Percentiles rank a stretch among this genome's conserved stretches.
These are phyloP conservation scores for Ophthalmolycus amberensis DNA, from an alignment of 2,113 vertebrate species.

Conservation along the genomic window DNA sequence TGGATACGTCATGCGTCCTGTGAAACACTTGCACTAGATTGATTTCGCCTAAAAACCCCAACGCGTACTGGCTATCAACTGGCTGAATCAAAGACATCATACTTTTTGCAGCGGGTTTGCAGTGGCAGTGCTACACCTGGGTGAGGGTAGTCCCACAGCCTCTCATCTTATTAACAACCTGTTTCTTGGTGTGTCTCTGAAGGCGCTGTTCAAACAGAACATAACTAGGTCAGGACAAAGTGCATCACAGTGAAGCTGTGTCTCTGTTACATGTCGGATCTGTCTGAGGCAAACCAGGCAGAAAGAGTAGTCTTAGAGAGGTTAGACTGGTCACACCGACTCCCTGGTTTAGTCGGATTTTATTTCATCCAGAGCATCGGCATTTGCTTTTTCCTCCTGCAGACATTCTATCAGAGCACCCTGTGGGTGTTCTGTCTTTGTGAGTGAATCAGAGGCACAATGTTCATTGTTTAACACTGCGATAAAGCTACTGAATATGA, in stretches of 20 bases:
- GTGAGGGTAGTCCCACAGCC: conserved; percentile 9
- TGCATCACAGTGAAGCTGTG: not conserved
- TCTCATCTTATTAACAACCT: conserved; percentile 32
- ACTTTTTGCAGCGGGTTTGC: not conserved
- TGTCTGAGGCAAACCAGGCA: not conserved
- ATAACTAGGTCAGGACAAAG: conserved; percentile 28
- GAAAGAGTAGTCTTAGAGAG: not conserved
- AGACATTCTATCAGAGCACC: not conserved
- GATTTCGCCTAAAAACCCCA: not conserved
- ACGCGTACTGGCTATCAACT: not conserved
- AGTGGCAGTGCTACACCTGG: not conserved
- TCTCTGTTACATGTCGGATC: not conserved
- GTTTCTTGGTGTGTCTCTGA: conserved; percentile 21
- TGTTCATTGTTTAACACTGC: not conserved
- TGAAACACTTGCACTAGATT: not conserved
- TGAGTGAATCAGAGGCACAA: not conserved
- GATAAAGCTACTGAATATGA: not conserved
- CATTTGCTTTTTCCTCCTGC: not conserved
- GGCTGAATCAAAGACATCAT: not conserved
- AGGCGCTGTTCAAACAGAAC: not conserved
- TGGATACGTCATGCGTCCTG: not conserved
- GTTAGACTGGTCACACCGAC: not conserved
- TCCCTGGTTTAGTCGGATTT: not conserved
- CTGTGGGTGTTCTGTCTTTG: not conserved
- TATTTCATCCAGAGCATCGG: not conserved